Base-by-base conservation (phyloP, 2,888 invertebrate species). In the Schizaphis graminum region DNA sequence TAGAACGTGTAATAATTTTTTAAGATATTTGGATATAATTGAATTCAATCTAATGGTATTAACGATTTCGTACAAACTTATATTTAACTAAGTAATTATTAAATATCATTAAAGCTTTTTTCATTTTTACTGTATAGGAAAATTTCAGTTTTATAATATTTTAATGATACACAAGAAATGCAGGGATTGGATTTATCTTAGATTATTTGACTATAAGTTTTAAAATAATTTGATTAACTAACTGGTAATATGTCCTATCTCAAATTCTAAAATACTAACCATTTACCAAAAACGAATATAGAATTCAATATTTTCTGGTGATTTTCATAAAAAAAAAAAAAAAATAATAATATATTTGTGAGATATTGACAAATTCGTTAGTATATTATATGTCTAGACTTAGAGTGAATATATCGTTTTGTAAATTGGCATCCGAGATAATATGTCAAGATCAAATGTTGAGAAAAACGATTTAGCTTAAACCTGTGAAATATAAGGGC, bases 401-500 rank as follows among this genome's bases (percentile, higher is more conserved):
- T 13, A 53, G 11, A 87, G 47, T 49, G 28, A 87, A 87, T 87
- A 21, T 67, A 67, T 77, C 87, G 92, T 77, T 53, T 77, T 28
- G 53, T n/a, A n/a, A n/a, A n/a, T 53, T 44, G 56, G 87, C 77
- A n/a, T 77, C 24, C n/a, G 24, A 44, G 53, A 77, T 88, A 77
- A 92, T 92, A 88, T 53, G 67, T 92, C 92, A 53, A 92, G 92
- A 88, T 92, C 77, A 88, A 88, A 88, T 49, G 61, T 88, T 87
- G 53, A 77, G 77, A 21, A 53, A 88, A 53, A 35, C 77, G 92
- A 89, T 93, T 93, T 88, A 77, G 67, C 88, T 49, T 41, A 77
- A 89, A 89, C 41, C 53, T 4, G 67, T 89, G 44, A 93, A 92
- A 92, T 92, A 92, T 92, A 92, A 67, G 67, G 56, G 88, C 88